Conservation (phyloP, 2,797 vertebrate genomes). For the Antennarius maculatus region DNA sequence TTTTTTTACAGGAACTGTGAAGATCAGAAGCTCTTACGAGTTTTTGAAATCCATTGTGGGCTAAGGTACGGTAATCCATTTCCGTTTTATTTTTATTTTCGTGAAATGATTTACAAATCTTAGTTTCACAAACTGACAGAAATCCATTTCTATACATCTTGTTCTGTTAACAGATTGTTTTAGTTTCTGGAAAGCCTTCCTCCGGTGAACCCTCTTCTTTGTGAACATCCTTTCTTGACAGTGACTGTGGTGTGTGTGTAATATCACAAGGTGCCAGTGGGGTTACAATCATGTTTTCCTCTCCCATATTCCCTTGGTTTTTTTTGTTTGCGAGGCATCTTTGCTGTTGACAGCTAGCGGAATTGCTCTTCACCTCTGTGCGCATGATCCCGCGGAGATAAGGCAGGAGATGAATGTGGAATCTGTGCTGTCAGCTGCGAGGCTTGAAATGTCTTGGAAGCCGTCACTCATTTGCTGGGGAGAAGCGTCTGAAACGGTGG, state of each 20-base stretch:
- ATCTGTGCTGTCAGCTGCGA: conserved; percentile 72
- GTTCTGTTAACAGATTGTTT: conserved; percentile 26
- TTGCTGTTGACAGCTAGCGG: conserved; percentile 74
- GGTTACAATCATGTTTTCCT: conserved; percentile 80
- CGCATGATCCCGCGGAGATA: conserved; percentile 65
- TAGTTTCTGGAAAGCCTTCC: conserved; percentile 32
- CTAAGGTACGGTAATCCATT: conserved; percentile 49
- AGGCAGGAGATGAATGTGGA: conserved; percentile 74
- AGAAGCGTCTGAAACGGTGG: conserved; percentile 57
- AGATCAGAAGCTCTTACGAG: conserved; percentile 55
- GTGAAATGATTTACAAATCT: conserved; percentile 4
- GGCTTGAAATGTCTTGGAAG: conserved; percentile 64
- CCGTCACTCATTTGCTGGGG: conserved; percentile 71
- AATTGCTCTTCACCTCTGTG: conserved; percentile 73
- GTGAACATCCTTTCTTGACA: conserved; percentile 51
- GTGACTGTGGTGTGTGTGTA: conserved; percentile 44
- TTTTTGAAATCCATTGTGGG: conserved; percentile 78
- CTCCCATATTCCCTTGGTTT: conserved; percentile 71
- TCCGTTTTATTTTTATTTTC: not conserved
- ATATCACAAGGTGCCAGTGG: conserved; percentile 69
- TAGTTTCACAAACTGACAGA: conserved; percentile 21
- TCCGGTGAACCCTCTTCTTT: conserved; percentile 35
- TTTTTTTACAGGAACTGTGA: conserved; percentile 51
- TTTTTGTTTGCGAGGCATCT: conserved; percentile 63
- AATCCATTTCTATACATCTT: conserved; percentile 18